Evolutionary conservation across 2,797 vertebrate species (phyloP).

Genomic region (Gadopsis marmoratus): DNA sequence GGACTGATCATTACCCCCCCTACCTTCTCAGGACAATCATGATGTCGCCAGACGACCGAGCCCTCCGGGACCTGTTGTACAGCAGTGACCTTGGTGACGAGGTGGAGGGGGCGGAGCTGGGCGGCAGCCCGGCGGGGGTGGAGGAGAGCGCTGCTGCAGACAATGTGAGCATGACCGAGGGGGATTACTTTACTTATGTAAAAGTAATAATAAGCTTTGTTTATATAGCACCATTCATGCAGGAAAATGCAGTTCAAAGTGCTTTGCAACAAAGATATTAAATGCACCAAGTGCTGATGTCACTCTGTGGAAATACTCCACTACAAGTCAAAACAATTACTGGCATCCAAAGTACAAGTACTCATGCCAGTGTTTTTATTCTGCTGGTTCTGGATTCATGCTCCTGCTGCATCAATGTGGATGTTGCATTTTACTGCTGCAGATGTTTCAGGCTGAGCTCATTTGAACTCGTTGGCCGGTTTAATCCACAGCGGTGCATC

Average conservation of each 20-base stretch:
- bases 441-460: not conserved
- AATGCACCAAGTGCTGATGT: too few relatives aligned
- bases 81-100: conserved; percentile 68
- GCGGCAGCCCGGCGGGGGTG: not conserved
- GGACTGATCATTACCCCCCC: conserved; percentile 38
- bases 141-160: conserved; percentile 24
- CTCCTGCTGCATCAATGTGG: not conserved
- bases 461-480: not conserved
- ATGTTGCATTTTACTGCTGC: not conserved
- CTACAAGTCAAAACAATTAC: too few relatives aligned
- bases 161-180: conserved; percentile 28
- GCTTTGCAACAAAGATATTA: too few relatives aligned
- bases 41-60: conserved; percentile 67
- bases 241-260: too few relatives aligned
- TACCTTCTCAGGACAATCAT: conserved; percentile 66
- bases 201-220: too few relatives aligned
- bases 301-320: too few relatives aligned
- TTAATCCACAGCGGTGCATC: not conserved
- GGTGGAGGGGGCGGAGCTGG: conserved; percentile 55
- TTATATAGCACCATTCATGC: too few relatives aligned
- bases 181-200: too few relatives aligned
- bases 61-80: conserved; percentile 77
- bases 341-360: not conserved
- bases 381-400: not conserved
- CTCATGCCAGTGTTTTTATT: not conserved